Base-by-base conservation (phyloP, 2,113 vertebrate species). In the Otis tarda region DNA sequence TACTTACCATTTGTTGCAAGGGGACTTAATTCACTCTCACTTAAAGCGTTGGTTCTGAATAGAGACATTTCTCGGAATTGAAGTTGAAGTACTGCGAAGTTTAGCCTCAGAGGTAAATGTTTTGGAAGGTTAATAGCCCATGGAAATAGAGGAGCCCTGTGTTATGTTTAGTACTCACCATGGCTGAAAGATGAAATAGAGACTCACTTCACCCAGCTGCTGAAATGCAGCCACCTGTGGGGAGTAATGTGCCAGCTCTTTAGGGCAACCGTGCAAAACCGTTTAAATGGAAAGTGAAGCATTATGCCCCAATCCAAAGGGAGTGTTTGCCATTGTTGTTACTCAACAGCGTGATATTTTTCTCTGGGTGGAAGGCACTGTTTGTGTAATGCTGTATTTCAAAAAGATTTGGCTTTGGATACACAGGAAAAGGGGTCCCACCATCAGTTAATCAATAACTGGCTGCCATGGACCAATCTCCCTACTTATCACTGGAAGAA, bases 121-220 rank as follows among this genome's bases (percentile, higher is more conserved):
- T 97, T 96, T 83, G 85, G 92, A 95, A 94, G 92, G 85, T 96
- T 96, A 96, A 95, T 83, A 87, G 94, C 75, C 90, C 80, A 78
- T 90, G 84, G 90, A 97, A 95, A 93, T 55, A 80, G 92, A 83
- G 50, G n/a, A 77, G 75, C 56, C 67, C 71, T 81, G 35, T 16
- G 71, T 91, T 91, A 85, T 41, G 82, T 83, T 94, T 88, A 95
- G 87, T 17, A 56, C 82, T 93, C 41, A n/a, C 67, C 80, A 10
- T 3, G 21, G 55, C 13, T 92, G 75, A 94, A 86, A 88, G 92
- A 93, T 80, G 82, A 88, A 88, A 93, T 43, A 83, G 84, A 75
- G 69, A 65, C 43, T 86, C 53, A 28, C 41, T 55, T 91, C 84
- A 91, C 49, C 55, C 87, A 64, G 71, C 43, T 21, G 0, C 70